A percentile compares a stretch with the other conserved stretches of the same genome.
phyloP scores from a whole-genome alignment of 2,797 vertebrate species.

The Centroberyx gerrardi region DNA sequence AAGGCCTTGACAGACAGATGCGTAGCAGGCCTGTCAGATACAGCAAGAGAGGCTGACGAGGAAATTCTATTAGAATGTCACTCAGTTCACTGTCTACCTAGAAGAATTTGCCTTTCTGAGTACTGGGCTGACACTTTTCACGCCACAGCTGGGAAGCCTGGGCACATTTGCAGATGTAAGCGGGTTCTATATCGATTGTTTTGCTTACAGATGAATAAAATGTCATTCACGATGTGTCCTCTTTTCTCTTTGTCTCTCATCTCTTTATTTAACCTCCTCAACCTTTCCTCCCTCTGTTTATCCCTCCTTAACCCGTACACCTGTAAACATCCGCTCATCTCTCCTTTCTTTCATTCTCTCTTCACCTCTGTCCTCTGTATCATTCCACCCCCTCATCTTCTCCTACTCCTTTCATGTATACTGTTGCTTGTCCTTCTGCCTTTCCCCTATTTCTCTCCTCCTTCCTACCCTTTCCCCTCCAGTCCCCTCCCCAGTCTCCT shows the following conservation, averaged over 20 bases:
- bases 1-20: constrained; percentile 38
- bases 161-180: constrained; percentile 14
- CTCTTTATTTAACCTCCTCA: too few relatives aligned
- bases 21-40: constrained; percentile 39
- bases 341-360: not conserved
- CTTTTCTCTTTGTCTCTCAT: not conserved
- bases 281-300: not conserved
- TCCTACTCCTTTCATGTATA: not conserved
- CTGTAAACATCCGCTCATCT: constrained; percentile 1
- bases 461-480: constrained; percentile 4
- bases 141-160: not conserved
- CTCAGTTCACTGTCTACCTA: constrained; percentile 22
- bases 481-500: constrained; percentile 58
- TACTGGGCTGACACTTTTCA: constrained; percentile 11
- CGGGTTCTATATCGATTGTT: constrained; percentile 15
- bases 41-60: constrained; percentile 25
- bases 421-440: not conserved
- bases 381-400: not conserved
- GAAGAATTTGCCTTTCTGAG: constrained; percentile 14
- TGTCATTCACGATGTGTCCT: constrained; percentile 2
- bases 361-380: not conserved
- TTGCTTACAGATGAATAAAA: constrained; percentile 9
- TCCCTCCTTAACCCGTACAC: not conserved
- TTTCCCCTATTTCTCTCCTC: not conserved
- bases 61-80: constrained; percentile 32